Evolutionary conservation across 2,888 invertebrate genomes (phyloP).

Genomic region (Boloria selene): DNA sequence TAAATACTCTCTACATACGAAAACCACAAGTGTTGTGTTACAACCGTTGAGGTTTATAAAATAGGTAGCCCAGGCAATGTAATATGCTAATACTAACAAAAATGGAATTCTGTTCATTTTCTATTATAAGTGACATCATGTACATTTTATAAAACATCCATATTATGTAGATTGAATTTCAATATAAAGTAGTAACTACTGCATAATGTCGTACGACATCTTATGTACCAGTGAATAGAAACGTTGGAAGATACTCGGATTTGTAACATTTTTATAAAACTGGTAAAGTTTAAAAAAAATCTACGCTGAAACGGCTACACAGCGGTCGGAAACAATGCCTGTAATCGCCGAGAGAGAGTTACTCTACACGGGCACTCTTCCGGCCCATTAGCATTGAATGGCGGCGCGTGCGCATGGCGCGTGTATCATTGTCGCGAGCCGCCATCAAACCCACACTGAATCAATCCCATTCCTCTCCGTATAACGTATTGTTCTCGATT

Average conservation of each 20-base stretch:
- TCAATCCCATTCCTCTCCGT: slow-evolving; percentile 58
- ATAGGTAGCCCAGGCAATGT: slow-evolving; percentile 14
- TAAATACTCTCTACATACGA: slow-evolving; percentile 4
- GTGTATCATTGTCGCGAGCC: slow-evolving; percentile 65
- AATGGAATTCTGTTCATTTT: not conserved
- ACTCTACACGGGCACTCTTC: slow-evolving; percentile 66
- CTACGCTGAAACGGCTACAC: slow-evolving; percentile 35
- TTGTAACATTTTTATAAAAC: not conserved
- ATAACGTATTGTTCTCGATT: slow-evolving; percentile 74
- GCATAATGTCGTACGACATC: too few relatives aligned
- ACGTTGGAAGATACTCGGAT: not conserved
- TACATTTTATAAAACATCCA: too few relatives aligned
- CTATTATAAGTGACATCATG: not conserved
- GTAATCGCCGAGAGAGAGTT: slow-evolving; percentile 66
- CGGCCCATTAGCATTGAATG: slow-evolving; percentile 80
- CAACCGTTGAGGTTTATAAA: slow-evolving; percentile 20
- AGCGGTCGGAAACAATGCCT: slow-evolving; percentile 59
- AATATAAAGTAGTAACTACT: too few relatives aligned
- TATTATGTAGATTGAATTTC: too few relatives aligned
- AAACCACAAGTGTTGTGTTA: slow-evolving; percentile 31
- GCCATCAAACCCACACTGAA: slow-evolving; percentile 53
- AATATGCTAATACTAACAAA: slow-evolving; percentile 1
- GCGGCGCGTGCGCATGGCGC: slow-evolving; percentile 66
- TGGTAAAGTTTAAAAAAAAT: slow-evolving; percentile 26
- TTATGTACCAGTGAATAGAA: not conserved